A percentile compares a stretch with the other conserved stretches of the same genome.
phyloP scores from a whole-genome alignment of 2,797 vertebrate genomes.

The Lophotriccus pileatus region DNA sequence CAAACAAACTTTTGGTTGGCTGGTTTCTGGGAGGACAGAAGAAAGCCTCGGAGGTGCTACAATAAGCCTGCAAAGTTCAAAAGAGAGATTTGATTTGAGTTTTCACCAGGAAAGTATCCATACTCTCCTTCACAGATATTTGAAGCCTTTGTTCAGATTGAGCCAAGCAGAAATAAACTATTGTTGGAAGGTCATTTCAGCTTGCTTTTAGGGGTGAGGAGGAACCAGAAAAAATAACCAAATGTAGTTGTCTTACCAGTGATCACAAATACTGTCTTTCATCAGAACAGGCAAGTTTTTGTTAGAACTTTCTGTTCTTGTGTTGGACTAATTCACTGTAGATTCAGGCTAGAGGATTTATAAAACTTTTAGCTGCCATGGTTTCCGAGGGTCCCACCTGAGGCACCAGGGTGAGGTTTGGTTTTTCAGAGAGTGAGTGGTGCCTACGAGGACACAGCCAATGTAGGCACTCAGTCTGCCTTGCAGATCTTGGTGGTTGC shows the following conservation, averaged over 20 bases:
- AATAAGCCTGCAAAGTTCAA: conserved; percentile 25
- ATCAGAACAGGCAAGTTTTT: conserved; percentile 17
- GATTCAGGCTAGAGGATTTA: not conserved
- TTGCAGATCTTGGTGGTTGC: not conserved
- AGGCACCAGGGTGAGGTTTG: not conserved
- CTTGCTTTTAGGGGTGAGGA: conserved; percentile 7
- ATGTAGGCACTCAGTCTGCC: not conserved
- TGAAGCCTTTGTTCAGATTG: conserved; percentile 46
- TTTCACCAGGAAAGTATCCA: conserved; percentile 27
- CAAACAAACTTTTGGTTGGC: not conserved
- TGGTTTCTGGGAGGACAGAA: not conserved
- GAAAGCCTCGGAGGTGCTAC: not conserved
- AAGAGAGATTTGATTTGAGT: not conserved
- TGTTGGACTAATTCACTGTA: not conserved
- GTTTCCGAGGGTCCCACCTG: not conserved
- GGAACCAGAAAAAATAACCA: conserved; percentile 35
- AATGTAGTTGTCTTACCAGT: not conserved
- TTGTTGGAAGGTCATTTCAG: conserved; percentile 42
- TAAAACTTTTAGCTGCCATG: not conserved
- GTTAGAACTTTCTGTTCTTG: not conserved
- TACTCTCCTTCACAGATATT: not conserved
- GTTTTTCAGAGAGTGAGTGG: not conserved
- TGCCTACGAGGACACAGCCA: not conserved
- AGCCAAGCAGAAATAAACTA: conserved; percentile 49
- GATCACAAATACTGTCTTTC: conserved; percentile 27